A percentile compares a stretch with the other conserved stretches of the same genome.
Evolutionary conservation across 2,113 vertebrate species (phyloP).

Genomic region (Variabilichromis moorii): DNA sequence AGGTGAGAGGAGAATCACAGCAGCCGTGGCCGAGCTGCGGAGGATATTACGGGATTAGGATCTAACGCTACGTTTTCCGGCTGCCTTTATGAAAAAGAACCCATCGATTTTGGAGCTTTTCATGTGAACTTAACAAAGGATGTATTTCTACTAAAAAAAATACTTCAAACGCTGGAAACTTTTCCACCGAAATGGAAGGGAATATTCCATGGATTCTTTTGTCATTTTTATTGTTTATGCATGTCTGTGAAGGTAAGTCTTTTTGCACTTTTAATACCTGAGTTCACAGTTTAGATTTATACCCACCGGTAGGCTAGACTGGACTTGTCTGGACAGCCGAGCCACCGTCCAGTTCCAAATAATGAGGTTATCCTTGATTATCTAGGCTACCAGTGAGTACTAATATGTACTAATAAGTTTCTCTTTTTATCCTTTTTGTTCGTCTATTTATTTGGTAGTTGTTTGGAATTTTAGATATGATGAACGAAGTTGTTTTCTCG

Average conservation of each 20-base stretch:
- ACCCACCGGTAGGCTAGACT: neutral
- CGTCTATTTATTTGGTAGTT: neutral
- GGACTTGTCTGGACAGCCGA: slow-evolving; percentile 15
- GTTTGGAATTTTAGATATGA: neutral
- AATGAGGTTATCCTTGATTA: neutral
- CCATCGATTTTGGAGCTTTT: slow-evolving; percentile 56
- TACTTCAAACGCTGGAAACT: slow-evolving; percentile 62
- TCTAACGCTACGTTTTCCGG: slow-evolving; percentile 35
- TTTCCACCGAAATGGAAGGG: slow-evolving; percentile 75
- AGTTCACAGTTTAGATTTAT: neutral
- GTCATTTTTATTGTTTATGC: slow-evolving; percentile 58
- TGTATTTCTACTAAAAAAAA: slow-evolving; percentile 71
- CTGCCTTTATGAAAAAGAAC: slow-evolving; percentile 53
- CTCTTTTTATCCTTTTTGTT: neutral
- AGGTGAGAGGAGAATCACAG: slow-evolving; percentile 62
- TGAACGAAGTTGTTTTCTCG: neutral
- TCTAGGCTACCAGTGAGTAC: neutral
- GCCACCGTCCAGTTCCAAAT: neutral
- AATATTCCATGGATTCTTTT: slow-evolving; percentile 76
- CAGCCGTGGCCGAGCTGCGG: slow-evolving; percentile 65
- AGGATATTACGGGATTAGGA: slow-evolving; percentile 62
- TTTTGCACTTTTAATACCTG: neutral
- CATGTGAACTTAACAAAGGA: slow-evolving; percentile 66
- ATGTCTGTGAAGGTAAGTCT: slow-evolving; percentile 64
- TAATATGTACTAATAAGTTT: neutral